These are phyloP conservation scores for Sprattus sprattus DNA, from an alignment of 2,113 vertebrate genomes.

Conservation along the genomic window DNA sequence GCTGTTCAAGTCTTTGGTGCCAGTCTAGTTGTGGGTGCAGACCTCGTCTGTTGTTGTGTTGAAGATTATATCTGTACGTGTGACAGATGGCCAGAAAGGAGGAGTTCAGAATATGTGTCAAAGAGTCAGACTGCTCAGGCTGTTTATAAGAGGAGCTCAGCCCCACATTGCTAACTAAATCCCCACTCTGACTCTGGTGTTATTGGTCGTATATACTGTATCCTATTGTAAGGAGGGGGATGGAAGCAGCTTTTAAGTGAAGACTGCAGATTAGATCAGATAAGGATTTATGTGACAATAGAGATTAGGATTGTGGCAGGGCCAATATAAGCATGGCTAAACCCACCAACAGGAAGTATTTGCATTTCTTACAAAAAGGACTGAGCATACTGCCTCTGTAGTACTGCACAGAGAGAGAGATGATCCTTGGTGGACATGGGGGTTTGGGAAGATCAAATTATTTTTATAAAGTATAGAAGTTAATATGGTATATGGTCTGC, in stretches of 20 bases:
- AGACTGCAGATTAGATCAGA: constrained; percentile 2
- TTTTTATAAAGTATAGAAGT: too few species aligned
- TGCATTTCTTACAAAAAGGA: neutral
- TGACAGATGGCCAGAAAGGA: constrained; percentile 29
- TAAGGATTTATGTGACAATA: constrained; percentile 9
- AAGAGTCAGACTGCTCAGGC: constrained; percentile 13
- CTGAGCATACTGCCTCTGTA: neutral
- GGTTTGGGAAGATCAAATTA: too few species aligned
- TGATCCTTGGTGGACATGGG: too few species aligned
- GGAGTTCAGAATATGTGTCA: constrained; percentile 32
- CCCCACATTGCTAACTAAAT: neutral
- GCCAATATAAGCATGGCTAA: neutral
- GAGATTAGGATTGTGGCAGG: neutral
- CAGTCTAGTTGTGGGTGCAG: neutral
- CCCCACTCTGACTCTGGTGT: neutral
- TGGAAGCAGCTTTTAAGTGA: neutral
- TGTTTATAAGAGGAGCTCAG: neutral
- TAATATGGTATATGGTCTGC: too few species aligned
- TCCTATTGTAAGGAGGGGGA: neutral
- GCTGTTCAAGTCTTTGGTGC: neutral
- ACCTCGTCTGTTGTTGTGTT: neutral
- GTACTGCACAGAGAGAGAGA: too few species aligned
- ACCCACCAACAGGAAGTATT: neutral
- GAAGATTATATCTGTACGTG: neutral
- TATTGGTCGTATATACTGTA: neutral